A percentile compares a stretch with the other conserved stretches of the same genome.
Conservation (phyloP, 1,140 invertebrate genomes). For the Anastrepha ludens region DNA sequence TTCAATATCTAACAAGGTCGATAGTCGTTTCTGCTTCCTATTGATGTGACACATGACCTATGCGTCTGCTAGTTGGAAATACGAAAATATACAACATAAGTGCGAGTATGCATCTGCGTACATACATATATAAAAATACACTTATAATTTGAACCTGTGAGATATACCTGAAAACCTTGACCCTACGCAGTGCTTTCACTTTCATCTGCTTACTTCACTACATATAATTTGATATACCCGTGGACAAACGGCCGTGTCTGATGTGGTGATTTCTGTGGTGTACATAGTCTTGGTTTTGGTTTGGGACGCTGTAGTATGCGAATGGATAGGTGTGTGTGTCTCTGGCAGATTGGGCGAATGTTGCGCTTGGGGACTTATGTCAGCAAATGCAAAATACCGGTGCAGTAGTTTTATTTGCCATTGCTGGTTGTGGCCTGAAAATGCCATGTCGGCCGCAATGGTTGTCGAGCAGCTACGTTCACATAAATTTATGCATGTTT, state of each 20-base stretch:
- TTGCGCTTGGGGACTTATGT: conserved; percentile 48
- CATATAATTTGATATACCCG: background rate
- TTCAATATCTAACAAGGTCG: no score
- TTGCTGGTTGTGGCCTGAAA: conserved; percentile 22
- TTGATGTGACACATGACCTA: no score
- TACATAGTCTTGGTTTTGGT: conserved; percentile 39
- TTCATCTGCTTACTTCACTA: conserved; percentile 18
- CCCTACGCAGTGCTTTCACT: background rate
- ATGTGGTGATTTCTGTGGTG: conserved; percentile 45
- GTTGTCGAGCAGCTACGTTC: background rate
- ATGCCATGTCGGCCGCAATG: conserved; percentile 40
- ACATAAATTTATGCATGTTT: background rate
- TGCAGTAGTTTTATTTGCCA: conserved; percentile 46
- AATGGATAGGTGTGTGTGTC: background rate
- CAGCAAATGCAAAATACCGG: conserved; percentile 47
- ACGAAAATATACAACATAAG: no score
- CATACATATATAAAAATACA: background rate
- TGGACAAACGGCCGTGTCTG: conserved; percentile 19
- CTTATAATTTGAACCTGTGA: no score
- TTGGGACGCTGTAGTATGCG: no score
- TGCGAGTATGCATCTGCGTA: background rate
- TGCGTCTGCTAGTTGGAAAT: no score
- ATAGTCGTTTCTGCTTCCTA: no score
- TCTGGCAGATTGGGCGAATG: conserved; percentile 24
- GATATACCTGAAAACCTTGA: background rate